Conservation (phyloP, 2,888 invertebrate species). For the Eristalinus aeneus region DNA sequence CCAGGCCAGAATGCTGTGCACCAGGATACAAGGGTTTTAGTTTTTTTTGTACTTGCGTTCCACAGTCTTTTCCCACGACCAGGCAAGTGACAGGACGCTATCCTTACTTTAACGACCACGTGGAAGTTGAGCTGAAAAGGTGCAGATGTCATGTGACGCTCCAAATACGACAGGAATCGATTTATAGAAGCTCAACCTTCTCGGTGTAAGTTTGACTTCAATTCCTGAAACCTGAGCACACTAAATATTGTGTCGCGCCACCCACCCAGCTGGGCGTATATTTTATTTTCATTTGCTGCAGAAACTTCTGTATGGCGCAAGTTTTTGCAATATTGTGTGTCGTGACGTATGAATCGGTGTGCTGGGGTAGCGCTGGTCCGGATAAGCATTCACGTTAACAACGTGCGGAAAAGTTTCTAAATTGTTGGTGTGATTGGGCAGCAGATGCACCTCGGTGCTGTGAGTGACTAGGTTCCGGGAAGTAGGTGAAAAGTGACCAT, state of each 20-base stretch:
- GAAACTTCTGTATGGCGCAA: background rate
- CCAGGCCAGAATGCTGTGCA: background rate
- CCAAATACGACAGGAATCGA: conserved; percentile 48
- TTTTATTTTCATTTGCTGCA: background rate
- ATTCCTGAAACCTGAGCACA: conserved; percentile 22
- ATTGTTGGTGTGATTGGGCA: background rate
- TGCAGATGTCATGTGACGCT: conserved; percentile 38
- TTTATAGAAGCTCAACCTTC: conserved; percentile 52
- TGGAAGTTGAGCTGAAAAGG: background rate
- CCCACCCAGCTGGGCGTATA: background rate
- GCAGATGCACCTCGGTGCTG: background rate
- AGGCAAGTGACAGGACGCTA: background rate
- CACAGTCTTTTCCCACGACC: background rate
- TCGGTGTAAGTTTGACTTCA: conserved; percentile 21
- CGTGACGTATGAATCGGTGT: background rate
- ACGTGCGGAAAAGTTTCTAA: background rate
- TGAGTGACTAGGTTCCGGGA: background rate
- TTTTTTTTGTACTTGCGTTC: background rate
- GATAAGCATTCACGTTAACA: background rate
- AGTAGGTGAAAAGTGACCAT: background rate
- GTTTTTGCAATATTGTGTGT: background rate
- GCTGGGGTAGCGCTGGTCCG: no score
- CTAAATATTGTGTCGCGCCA: background rate
- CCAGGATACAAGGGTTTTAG: conserved; percentile 5
- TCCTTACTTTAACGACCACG: conserved; percentile 15